Base-by-base conservation (phyloP, 2,797 vertebrate species). In the Crocidura indochinensis region DNA sequence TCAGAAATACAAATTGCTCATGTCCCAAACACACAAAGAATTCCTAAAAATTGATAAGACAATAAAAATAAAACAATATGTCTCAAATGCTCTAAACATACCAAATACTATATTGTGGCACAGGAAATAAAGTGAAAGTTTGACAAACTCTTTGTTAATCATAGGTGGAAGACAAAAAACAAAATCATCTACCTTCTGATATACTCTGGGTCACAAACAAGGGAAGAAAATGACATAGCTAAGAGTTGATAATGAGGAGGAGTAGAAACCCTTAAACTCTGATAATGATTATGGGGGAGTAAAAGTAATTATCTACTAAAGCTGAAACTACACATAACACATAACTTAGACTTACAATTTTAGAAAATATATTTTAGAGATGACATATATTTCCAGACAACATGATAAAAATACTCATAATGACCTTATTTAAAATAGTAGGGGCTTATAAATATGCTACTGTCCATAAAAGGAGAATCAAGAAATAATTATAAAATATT, bases 351-450 rank as follows among this genome's bases (percentile, higher is more conserved):
- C 2, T 20, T 24, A 11, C 38, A 38, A 38, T 76, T 20, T 67
- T 69, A 76, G 51, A 71, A 53, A 76, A 51, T 9, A 10, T 82
- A 3, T n/a, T 6, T 82, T 49, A 27, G 11, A 38, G n/a, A 22
- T 88, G 24, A 76, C 14, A 60, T 10, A 22, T 60, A 60, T 60
- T 38, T 38, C 38, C 38, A 38, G 38, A 38, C 38, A 38, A 38
- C 38, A 38, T 38, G 38, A 38, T 38, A 38, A 71, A 76, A 51
- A 74, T 31, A 71, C 77, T 68, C 9, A 74, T 19, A 46, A 44
- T 78, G 11, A 22, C 20, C 24, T 74, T 31, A 51, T 92, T 85
- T 92, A 69, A 62, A 88, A 51, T 6, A 86, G 51, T 31, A 77
- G 38, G 17, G 44, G 49, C 29, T 29, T 88, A 27, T 56, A 72